Base-by-base conservation (phyloP, 1,140 invertebrate species). In the Cyclina sinensis region DNA sequence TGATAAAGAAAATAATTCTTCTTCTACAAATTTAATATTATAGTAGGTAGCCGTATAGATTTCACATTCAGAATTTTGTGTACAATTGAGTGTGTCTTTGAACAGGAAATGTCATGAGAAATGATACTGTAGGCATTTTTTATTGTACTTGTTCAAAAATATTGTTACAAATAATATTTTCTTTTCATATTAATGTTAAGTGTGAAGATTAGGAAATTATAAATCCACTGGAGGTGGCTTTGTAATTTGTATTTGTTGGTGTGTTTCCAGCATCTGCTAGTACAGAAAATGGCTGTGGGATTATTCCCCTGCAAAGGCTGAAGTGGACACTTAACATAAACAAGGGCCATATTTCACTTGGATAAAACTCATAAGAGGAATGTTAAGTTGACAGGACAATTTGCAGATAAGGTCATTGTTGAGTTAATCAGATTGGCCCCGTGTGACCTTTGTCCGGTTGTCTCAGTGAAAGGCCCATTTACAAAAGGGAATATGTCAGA, bases 371-470 rank as follows among this genome's bases (percentile, higher is more conserved):
- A 27, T 27, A 4, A 70, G 65, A 14, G 48, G 30, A 24, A 46
- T 35, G 24, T n/a, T 39, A 51, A 78, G 46, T 78, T 78, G 74
- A 78, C 74, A 78, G 74, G 7, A 78, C 39, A 78, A 78, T 78
- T 78, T 54, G 16, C 74, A 39, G 74, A 78, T 78, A 78, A 78
- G 74, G 74, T 78, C 39, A 78, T 54, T 51, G 48, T 78, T 32
- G 27, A 78, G 74, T 54, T 78, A 78, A 78, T 78, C 74, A 51
- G 74, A 35, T 78, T 78, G 48, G 11, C 74, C 74, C 14, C 21
- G 21, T 1, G 14, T 78, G 39, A 78, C 43, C 74, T 78, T 32
- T 78, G 43, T 78, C 5, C 46, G 35, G 48, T 78, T 27, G 74
- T 32, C 43, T 43, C 14, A 37, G 35, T 37, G 9, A 37, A 30